Base-by-base conservation (phyloP, 2,113 vertebrate genomes). In the Malurus elegans region DNA sequence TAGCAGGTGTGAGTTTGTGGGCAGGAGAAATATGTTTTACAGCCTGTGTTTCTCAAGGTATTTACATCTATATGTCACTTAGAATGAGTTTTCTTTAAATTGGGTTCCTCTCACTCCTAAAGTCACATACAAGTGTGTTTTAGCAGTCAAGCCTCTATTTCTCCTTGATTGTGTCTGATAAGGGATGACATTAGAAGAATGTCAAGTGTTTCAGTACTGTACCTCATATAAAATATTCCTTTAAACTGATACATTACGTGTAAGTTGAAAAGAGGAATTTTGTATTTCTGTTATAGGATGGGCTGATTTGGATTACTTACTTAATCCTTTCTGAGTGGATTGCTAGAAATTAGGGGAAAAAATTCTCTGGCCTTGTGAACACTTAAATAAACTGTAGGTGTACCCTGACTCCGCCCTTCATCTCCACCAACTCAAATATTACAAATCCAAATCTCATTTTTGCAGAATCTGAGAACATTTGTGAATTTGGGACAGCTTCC, bases 251-350 rank as follows among this genome's bases (percentile, higher is more conserved):
- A 67, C 34, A 58, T 61, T 91, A 61, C 2, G 1, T 18, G 9
- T 26, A 72, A 79, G 1, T 21, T 75, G 44, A 42, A 79, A 83
- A 81, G 14, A 73, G 8, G 36, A 54, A 14, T 85, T 76, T 7
- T 21, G 25, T 38, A 58, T 70, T 95, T 73, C 54, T 85, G 12
- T 64, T 70, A 54, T 23, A 78, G 40, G n/a, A 58, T 58, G 29
- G 50, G 20, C 44, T 88, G 71, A 29, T 73, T 86, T 64, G 29
- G 54, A 76, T 90, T 50, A 47, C 12, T 73, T 90, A 79, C 12
- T 73, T 90, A 79, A 94, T 96, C 81, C 60, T 88, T 82, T 86
- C 32, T 64, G 56, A 93, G 38, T 42, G 38, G 67, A 91, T 92
- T 95, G 45, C 42, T 54, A 29, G 12, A 84, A 93, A 89, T 45